Conservation (phyloP, 2,797 vertebrate genomes). For the Protosalanx chinensis region DNA sequence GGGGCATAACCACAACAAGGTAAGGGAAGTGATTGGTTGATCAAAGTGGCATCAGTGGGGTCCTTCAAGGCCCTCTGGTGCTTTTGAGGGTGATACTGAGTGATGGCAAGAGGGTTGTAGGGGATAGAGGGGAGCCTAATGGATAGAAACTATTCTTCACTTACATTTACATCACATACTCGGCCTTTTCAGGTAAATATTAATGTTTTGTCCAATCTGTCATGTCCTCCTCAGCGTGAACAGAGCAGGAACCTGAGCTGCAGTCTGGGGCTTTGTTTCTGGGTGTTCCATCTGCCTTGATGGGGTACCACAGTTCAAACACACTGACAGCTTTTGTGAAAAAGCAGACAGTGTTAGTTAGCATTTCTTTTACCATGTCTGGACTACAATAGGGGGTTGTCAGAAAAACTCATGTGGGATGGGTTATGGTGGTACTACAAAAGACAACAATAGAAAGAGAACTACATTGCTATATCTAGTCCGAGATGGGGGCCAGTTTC, state of each 20-base stretch:
- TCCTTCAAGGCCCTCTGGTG: conserved; percentile 10
- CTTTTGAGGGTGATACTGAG: background rate
- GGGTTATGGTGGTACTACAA: conserved; percentile 28
- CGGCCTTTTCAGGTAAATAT: background rate
- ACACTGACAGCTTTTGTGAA: background rate
- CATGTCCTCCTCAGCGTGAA: background rate
- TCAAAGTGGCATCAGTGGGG: conserved; percentile 7
- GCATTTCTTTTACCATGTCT: conserved; percentile 35
- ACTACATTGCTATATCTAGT: background rate
- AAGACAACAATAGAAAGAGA: conserved; percentile 24
- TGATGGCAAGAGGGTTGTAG: background rate
- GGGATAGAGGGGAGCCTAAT: background rate
- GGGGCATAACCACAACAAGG: background rate
- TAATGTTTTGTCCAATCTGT: background rate
- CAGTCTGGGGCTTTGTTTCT: no score
- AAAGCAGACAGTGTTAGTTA: background rate
- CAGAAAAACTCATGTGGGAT: conserved; percentile 42
- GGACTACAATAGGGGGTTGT: conserved; percentile 47
- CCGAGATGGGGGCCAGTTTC: conserved; percentile 56
- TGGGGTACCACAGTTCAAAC: background rate
- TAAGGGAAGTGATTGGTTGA: conserved; percentile 31
- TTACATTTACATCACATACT: no score
- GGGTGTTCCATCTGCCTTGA: no score
- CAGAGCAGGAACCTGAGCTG: background rate
- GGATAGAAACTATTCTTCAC: background rate